Conservation (phyloP, 1,140 invertebrate species). For the Neotoxoptera formosana region DNA sequence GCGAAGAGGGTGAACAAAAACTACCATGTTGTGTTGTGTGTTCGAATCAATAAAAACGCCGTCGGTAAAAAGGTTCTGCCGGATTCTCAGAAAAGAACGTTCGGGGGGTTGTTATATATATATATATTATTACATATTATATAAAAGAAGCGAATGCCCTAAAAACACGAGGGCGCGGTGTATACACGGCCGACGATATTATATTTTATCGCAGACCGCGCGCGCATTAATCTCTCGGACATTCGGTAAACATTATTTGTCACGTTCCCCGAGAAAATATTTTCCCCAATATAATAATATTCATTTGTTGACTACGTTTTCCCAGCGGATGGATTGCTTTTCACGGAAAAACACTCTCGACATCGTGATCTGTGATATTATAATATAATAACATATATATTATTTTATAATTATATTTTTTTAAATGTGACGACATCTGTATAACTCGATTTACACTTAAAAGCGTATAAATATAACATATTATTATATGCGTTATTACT, state of each 20-base stretch:
- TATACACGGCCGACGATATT: background rate
- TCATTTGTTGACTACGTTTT: background rate
- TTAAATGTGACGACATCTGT: background rate
- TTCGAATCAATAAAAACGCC: conserved; percentile 3
- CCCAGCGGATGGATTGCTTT: background rate
- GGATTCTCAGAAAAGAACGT: conserved; percentile 28
- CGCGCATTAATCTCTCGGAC: background rate
- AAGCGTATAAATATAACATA: background rate
- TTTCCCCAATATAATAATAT: background rate
- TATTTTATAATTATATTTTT: background rate
- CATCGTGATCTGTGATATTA: too few relatives aligned
- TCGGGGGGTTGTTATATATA: background rate
- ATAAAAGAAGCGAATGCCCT: too few relatives aligned
- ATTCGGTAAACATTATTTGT: background rate
- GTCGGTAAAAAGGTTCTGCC: conserved; percentile 1
- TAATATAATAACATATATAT: too few relatives aligned
- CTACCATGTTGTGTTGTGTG: too few relatives aligned
- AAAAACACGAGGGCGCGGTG: conserved; percentile 8
- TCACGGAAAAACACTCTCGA: background rate
- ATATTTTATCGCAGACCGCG: background rate
- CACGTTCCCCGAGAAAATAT: background rate
- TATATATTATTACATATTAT: background rate
- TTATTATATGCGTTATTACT: background rate
- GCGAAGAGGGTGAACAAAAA: background rate
- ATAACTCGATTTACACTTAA: background rate